These are phyloP conservation scores for Chymomyza caudatula DNA, from an alignment of 2,888 invertebrate genomes.

Conservation along the genomic window DNA sequence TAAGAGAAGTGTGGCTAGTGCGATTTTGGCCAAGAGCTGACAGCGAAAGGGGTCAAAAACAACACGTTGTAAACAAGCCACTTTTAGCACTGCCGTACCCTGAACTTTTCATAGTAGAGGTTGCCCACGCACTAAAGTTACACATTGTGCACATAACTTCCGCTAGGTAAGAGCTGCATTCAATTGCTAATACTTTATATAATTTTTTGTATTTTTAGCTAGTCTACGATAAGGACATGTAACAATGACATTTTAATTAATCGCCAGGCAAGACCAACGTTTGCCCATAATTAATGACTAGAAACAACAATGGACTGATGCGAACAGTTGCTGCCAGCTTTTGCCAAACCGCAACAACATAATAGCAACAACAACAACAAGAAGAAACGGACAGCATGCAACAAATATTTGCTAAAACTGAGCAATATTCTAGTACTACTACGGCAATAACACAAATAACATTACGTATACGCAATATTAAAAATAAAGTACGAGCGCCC, in stretches of 20 bases:
- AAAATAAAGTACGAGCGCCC: conserved; percentile 64
- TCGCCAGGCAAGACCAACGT: conserved; percentile 5
- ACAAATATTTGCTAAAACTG: conserved; percentile 51
- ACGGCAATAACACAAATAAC: conserved; percentile 1
- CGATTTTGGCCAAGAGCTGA: conserved; percentile 20
- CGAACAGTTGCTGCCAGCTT: conserved; percentile 67
- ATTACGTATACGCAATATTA: conserved; percentile 56
- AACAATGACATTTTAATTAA: conserved; percentile 53
- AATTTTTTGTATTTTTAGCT: background rate
- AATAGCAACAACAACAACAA: conserved; percentile 25
- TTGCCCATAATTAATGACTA: conserved; percentile 17
- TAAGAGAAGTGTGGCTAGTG: background rate
- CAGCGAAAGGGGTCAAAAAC: background rate
- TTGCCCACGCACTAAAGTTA: conserved; percentile 2
- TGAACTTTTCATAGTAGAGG: background rate
- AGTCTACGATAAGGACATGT: conserved; percentile 16
- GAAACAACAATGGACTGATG: conserved; percentile 69
- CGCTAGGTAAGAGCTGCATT: background rate
- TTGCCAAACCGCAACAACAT: conserved; percentile 46
- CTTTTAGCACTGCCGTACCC: background rate
- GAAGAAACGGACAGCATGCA: conserved; percentile 24
- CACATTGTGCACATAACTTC: conserved; percentile 8
- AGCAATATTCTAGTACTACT: conserved; percentile 55
- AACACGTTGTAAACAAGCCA: background rate
- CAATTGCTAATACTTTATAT: conserved; percentile 22